Base-by-base conservation (phyloP, 2,113 vertebrate genomes). In the Hemichromis elongatus region DNA sequence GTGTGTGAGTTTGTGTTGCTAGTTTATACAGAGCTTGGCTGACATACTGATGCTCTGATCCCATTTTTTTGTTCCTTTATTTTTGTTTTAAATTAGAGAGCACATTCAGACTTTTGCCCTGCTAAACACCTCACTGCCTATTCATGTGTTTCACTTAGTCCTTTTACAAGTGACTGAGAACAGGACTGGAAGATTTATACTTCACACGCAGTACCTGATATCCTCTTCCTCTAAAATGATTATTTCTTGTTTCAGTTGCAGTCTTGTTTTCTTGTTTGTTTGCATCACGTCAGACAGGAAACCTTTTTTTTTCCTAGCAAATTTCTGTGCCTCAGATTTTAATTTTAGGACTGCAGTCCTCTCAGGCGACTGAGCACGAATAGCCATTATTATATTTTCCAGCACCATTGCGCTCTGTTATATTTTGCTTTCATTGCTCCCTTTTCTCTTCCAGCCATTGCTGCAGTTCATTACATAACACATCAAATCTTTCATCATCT, bases 381-480 rank as follows among this genome's bases (percentile, higher is more conserved):
- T 78, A 61, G 54, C 47, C 79, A 57, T 66, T 54, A 54, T 79
- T 83, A 52, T 61, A 52, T 90, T 75, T 79, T 66, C 70, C 52
- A 81, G 78, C 53, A 37, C 30, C 33, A 9, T 81, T 79, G 33
- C 70, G 57, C 66, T 84, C 37, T 54, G 55, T 80, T 90, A 45
- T 86, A 6, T 85, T 84, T 79, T 83, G 52, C 85, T 66, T 87
- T 87, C 52, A 84, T 90, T 54, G 53, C 63, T 53, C n/a, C 2
- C 56, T 77, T 56, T 55, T 82, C 75, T 88, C 57, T 90, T 77
- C 14, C 70, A 75, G 87, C 79, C 50, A 26, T 53, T 78, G 83
- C 84, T 86, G 84, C 92, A 84, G 87, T 80, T 90, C 33, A 92
- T 95, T 93, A 93, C 87, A 90, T 94, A 94, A 94, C 79, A 81